Base-by-base conservation (phyloP, 2,113 vertebrate genomes). In the Jaculus jaculus region DNA sequence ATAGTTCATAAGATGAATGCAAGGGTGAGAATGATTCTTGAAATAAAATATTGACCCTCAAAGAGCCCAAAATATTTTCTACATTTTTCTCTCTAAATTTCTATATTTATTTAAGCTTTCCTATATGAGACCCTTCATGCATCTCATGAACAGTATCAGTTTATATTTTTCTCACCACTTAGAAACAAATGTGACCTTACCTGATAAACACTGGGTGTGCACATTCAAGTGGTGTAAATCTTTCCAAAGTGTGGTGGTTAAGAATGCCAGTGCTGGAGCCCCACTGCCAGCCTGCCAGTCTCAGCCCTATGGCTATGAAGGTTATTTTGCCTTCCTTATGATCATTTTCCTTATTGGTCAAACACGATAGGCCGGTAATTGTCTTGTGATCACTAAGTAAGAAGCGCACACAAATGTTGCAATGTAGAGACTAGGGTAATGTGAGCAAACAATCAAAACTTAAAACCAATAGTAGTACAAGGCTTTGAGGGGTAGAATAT, bases 181-280 rank as follows among this genome's bases (percentile, higher is more conserved):
- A 88, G 66, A 92, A 89, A 91, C 23, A 18, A 73, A 85, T 39
- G 75, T 83, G 71, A 91, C 7, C n/a, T 83, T 42, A 66, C 16
- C 23, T 3, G 21, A 65, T 73, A 77, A 73, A 66, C 18, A 83
- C 7, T 72, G 77, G 23, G 26, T 23, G 34, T 73, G 20, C 30
- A 95, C 66, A 94, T 58, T 91, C 68, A 74, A 81, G 61, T 80
- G 54, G 13, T 77, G 85, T 78, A 30, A 37, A 15, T 69, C 61
- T 85, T 89, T 89, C 23, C 61, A 75, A 90, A 68, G 54, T 51
- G n/a, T 47, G 39, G 4, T 72, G 69, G 16, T 83, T 86, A 79
- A 78, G 63, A 61, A 24, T 0, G 3, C 15, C 4, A 34, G 10
- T 24, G 74, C 79, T 54, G 6, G 30, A 28, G 26, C n/a, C 37